A percentile compares a stretch with the other conserved stretches of the same genome.
These are phyloP conservation scores for Sclerodermus sp. DNA, from an alignment of 2,888 invertebrate genomes.

Conservation along the genomic window DNA sequence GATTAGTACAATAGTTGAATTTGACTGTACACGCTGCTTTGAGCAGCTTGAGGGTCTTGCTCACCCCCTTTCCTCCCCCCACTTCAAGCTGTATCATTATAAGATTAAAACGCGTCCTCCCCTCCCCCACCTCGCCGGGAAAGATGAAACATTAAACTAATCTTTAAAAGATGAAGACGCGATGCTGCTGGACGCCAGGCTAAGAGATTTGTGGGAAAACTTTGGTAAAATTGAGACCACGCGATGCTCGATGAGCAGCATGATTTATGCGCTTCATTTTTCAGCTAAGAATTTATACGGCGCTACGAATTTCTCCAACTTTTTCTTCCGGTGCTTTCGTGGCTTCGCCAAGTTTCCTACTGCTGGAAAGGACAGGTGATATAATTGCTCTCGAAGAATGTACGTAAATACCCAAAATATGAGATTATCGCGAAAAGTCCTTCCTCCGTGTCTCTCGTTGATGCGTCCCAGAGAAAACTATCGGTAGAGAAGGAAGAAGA, in stretches of 20 bases:
- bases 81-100: background rate
- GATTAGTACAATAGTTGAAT: too few relatives aligned
- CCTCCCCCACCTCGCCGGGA: too few relatives aligned
- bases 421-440: background rate
- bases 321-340: slow-evolving; percentile 7
- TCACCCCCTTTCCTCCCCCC: too few relatives aligned
- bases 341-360: background rate
- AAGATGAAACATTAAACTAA: slow-evolving; percentile 14
- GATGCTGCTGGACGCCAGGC: slow-evolving; percentile 12
- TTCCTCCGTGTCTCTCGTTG: too few relatives aligned
- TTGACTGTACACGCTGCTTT: too few relatives aligned
- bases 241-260: slow-evolving; percentile 23
- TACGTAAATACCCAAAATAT: too few relatives aligned
- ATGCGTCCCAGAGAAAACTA: too few relatives aligned
- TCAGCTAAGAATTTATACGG: slow-evolving; percentile 17
- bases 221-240: slow-evolving; percentile 27
- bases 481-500: background rate
- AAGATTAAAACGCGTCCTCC: background rate
- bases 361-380: background rate
- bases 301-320: slow-evolving; percentile 24
- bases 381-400: too few relatives aligned
- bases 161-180: slow-evolving; percentile 20
- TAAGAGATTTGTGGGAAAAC: slow-evolving; percentile 25
- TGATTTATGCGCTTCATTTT: slow-evolving; percentile 32
- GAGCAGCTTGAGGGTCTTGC: too few relatives aligned